Percentiles rank a stretch among this genome's conserved stretches.
phyloP scores from a whole-genome alignment of 2,888 invertebrate genomes.

The Campoletis raptor region DNA sequence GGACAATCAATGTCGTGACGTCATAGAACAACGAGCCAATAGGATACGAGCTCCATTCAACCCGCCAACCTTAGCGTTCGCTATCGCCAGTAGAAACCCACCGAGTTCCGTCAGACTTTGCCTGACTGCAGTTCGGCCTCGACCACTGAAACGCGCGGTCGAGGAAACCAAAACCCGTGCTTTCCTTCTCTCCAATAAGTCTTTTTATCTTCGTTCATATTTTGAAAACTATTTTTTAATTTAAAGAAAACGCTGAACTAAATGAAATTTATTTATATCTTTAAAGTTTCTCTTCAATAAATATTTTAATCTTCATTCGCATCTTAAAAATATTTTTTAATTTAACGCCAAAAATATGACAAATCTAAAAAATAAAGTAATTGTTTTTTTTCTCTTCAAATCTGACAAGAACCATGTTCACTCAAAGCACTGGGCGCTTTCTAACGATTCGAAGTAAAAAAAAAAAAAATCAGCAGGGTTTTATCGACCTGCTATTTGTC shows the following conservation, averaged over 20 bases:
- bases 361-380: background rate
- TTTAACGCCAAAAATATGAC: constrained; percentile 19
- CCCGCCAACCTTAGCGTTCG: constrained; percentile 81
- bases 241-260: too few relatives aligned
- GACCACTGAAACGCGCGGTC: constrained; percentile 82
- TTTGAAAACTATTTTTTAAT: background rate
- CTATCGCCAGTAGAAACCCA: constrained; percentile 80
- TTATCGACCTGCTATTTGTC: background rate
- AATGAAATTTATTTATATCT: too few relatives aligned
- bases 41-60: constrained; percentile 89
- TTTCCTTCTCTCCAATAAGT: background rate
- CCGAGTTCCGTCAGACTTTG: constrained; percentile 83
- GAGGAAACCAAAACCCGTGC: constrained; percentile 46
- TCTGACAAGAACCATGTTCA: background rate
- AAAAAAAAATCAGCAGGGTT: background rate
- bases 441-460: background rate
- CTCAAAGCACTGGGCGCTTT: background rate
- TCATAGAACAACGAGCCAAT: constrained; percentile 88
- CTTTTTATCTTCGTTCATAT: constrained; percentile 12
- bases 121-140: constrained; percentile 84
- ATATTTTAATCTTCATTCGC: constrained; percentile 6
- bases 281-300: background rate
- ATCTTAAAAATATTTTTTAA: background rate
- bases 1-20: constrained; percentile 92
- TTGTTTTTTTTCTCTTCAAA: background rate